Evolutionary conservation across 2,113 vertebrate genomes (phyloP), one percentile per base, ranked within the genome.

Genomic region (Callopanchax toddi): DNA sequence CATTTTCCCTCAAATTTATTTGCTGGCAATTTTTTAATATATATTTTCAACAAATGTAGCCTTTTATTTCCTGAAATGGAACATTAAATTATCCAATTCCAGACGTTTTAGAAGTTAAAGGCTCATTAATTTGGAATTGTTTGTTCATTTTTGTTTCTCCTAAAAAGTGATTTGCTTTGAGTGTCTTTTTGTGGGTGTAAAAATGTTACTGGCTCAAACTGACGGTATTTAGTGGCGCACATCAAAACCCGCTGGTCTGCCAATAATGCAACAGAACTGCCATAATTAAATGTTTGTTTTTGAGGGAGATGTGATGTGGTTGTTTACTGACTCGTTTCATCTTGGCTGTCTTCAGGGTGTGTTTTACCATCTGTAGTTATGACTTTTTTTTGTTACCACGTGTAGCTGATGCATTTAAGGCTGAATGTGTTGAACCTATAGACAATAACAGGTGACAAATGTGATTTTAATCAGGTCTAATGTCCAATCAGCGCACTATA

Each of bases 281-380:
- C 52, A 62, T 84, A 87, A 89, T 87, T 44, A 84, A 73, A 71
- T 79, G 85, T 87, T 83, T 82, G 73, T 79, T 80, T 81, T 76
- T 79, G 56, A 65, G 58, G 45, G 55, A 64, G 77, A 78, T 68
- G 83, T 86, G 81, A 86, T 86, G 83, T 89, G 83, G 85, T 78
- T 52, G 50, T 76, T 80, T 79, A 76, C 64, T 73, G 65, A 75
- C 54, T 77, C 4, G 57, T 83, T 86, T 81, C 70, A 86, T 88
- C 60, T 83, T 13, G 62, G 67, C 5, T 76, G 54, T 71, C 70
- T 61, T 61, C 46, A 57, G 58, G 75, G 55, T 58, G 42, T 59
- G 67, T 83, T 74, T 74, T 65, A 29, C 71, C 78, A 74, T 78
- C 61, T 79, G 67, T 70, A 63, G 42, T 67, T 74, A 49, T 17